Conservation (phyloP, 2,797 vertebrate genomes). For the Mormyrus proboscirostris region DNA sequence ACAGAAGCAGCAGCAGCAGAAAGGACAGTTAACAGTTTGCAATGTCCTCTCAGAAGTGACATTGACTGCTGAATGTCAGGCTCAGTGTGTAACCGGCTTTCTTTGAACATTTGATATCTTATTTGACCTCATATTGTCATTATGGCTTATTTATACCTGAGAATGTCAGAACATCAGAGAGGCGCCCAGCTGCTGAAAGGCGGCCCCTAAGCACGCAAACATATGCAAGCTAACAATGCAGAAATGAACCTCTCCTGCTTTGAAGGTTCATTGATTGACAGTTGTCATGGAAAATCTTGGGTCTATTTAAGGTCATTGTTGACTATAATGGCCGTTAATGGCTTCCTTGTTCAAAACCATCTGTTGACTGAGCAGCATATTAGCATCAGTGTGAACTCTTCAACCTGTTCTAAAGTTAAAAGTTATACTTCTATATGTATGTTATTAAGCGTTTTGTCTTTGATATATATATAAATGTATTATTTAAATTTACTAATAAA, state of each 20-base stretch:
- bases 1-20: not conserved
- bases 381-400: not conserved
- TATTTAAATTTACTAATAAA: not conserved
- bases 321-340: not conserved
- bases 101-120: constrained; percentile 40
- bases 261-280: constrained; percentile 6
- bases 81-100: constrained; percentile 39
- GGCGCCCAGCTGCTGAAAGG: constrained; percentile 38
- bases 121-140: constrained; percentile 21
- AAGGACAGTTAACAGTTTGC: not conserved
- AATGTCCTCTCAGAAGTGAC: constrained; percentile 19
- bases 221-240: not conserved
- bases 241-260: not conserved
- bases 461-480: not conserved
- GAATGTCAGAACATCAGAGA: constrained; percentile 45
- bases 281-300: constrained; percentile 22
- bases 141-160: constrained; percentile 48
- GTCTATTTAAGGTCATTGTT: constrained; percentile 19
- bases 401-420: not conserved
- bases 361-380: not conserved
- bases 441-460: not conserved
- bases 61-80: constrained; percentile 48
- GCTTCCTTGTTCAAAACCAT: not conserved
- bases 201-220: constrained; percentile 28
- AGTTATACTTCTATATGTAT: not conserved